Percentiles rank a stretch among this genome's conserved stretches.
These are phyloP conservation scores for Theonella swinhoei DNA, from an alignment of 37 sponge, comb jelly and placozoan species.

Conservation along the genomic window DNA sequence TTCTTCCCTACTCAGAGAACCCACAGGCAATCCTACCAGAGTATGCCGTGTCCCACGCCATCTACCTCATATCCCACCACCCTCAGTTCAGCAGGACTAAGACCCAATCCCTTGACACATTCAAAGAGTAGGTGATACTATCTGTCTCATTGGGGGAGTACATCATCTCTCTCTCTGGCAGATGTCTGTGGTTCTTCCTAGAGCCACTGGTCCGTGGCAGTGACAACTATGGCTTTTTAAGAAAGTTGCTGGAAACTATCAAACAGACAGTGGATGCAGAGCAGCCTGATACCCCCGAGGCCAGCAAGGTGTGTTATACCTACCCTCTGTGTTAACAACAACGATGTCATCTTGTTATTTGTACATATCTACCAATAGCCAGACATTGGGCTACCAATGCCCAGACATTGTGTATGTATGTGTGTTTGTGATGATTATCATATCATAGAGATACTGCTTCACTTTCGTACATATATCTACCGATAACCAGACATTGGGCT, in stretches of 20 bases:
- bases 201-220: constrained; percentile 75
- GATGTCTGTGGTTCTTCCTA: constrained; percentile 84
- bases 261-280: constrained; percentile 84
- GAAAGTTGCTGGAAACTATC: constrained; percentile 73
- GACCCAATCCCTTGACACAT: constrained; percentile 46
- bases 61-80: constrained; percentile 89
- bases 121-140: constrained; percentile 68
- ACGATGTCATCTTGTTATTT: too few relatives aligned
- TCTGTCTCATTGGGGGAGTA: not conserved
- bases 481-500: too few relatives aligned
- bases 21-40: constrained; percentile 73
- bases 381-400: too few relatives aligned
- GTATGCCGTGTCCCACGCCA: constrained; percentile 71
- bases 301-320: constrained; percentile 57
- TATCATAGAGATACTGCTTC: too few relatives aligned
- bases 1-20: too few relatives aligned
- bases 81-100: constrained; percentile 68
- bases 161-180: not conserved
- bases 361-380: too few relatives aligned
- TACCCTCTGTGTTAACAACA: not conserved
- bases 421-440: too few relatives aligned
- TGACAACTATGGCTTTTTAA: constrained; percentile 78
- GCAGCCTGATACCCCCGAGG: constrained; percentile 62
- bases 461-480: too few relatives aligned
- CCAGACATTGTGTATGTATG: too few relatives aligned